phyloP scores from a whole-genome alignment of 1,140 invertebrate species.

The Drosophila hydei region DNA sequence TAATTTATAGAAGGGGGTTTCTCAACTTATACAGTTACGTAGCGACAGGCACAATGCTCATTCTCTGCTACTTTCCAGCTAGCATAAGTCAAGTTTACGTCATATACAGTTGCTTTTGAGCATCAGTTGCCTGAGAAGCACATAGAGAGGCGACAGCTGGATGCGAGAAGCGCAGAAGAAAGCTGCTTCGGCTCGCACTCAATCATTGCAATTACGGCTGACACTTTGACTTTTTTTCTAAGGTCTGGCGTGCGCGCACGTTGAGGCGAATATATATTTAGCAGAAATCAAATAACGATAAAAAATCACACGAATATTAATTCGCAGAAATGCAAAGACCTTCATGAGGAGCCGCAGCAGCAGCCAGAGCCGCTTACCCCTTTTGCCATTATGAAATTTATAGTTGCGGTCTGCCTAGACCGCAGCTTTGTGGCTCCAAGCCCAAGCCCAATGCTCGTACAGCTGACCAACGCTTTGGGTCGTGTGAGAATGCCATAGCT shows the following conservation, averaged over 20 bases:
- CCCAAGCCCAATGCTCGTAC: slow-evolving; percentile 21
- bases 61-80: too few species aligned
- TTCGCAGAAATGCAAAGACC: slow-evolving; percentile 77
- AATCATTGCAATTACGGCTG: slow-evolving; percentile 46
- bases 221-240: slow-evolving; percentile 42
- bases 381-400: slow-evolving; percentile 77
- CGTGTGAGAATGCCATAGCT: slow-evolving; percentile 73
- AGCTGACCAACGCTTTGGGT: slow-evolving; percentile 39
- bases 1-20: background rate
- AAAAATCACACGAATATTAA: slow-evolving; percentile 83
- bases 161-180: background rate
- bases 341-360: slow-evolving; percentile 41
- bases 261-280: slow-evolving; percentile 49
- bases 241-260: slow-evolving; percentile 1
- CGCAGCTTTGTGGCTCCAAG: slow-evolving; percentile 28
- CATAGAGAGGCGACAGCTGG: background rate
- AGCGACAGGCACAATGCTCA: too few species aligned
- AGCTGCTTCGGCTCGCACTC: slow-evolving; percentile 12
- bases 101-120: background rate
- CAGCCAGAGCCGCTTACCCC: slow-evolving; percentile 31
- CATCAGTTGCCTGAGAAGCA: background rate
- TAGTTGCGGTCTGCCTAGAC: slow-evolving; percentile 72
- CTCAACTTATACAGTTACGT: too few species aligned
- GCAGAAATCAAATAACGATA: slow-evolving; percentile 80
- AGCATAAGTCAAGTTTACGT: background rate